phyloP scores from a whole-genome alignment of 2,113 vertebrate genomes.

The Notothenia rossii region DNA sequence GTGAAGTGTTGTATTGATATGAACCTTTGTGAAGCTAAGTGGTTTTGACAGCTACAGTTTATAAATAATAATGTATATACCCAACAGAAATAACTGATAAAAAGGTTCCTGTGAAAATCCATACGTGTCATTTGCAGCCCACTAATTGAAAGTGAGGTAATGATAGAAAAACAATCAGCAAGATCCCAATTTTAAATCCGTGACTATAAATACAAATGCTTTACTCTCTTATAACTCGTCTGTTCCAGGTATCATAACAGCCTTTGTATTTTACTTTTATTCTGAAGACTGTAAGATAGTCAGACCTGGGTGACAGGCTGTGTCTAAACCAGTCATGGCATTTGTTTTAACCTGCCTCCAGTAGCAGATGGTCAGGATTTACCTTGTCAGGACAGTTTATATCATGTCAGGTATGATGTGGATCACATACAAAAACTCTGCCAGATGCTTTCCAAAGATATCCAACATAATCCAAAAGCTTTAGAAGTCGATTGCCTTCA shows the following conservation, averaged over 20 bases:
- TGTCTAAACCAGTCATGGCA: slow-evolving; percentile 45
- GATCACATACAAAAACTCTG: slow-evolving; percentile 15
- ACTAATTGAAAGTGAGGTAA: not conserved
- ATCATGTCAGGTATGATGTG: slow-evolving; percentile 39
- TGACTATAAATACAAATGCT: not conserved
- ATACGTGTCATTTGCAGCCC: too few species aligned
- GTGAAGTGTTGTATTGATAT: too few species aligned
- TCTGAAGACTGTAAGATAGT: slow-evolving; percentile 13
- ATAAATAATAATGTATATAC: too few species aligned
- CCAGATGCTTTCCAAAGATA: not conserved
- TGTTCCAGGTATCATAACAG: not conserved
- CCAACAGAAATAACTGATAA: too few species aligned
- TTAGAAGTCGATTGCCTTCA: not conserved
- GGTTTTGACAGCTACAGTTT: too few species aligned
- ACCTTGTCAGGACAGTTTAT: slow-evolving; percentile 40
- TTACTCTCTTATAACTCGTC: not conserved
- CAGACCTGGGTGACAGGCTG: not conserved
- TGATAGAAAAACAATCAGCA: not conserved
- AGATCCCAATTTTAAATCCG: not conserved
- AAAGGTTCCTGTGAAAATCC: too few species aligned
- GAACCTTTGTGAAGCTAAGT: too few species aligned
- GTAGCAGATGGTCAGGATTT: slow-evolving; percentile 46
- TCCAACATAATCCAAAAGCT: not conserved
- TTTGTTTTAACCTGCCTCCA: slow-evolving; percentile 40
- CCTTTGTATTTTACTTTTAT: not conserved